phyloP scores from a whole-genome alignment of 2,888 invertebrate species.

The Eutolmus rufibarbis region DNA sequence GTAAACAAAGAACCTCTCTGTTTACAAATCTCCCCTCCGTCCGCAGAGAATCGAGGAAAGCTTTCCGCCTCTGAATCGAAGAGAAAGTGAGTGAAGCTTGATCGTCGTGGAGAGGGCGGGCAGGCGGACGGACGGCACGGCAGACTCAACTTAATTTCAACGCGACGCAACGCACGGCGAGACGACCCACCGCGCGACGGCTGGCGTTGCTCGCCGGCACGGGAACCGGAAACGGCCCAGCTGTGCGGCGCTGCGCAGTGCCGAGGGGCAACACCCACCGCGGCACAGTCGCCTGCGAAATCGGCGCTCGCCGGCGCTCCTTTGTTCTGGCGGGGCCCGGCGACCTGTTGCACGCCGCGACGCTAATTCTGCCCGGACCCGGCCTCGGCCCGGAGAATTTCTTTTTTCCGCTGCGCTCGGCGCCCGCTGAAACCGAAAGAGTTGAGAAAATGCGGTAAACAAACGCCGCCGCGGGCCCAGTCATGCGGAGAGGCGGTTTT shows the following conservation, averaged over 20 bases:
- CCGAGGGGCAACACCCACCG: background rate
- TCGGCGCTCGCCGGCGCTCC: background rate
- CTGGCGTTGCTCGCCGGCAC: background rate
- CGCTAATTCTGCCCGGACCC: too few species aligned
- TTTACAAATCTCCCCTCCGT: background rate
- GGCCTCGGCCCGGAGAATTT: background rate
- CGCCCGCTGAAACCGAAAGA: background rate
- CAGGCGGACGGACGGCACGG: background rate
- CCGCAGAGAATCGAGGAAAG: background rate
- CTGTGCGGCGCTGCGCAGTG: background rate
- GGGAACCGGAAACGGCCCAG: background rate
- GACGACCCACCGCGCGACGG: background rate
- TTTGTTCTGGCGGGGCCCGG: background rate
- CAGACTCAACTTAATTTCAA: background rate
- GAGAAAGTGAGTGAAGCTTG: background rate
- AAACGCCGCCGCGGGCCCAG: background rate
- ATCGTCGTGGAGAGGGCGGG: background rate
- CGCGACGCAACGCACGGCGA: background rate
- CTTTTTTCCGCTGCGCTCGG: background rate
- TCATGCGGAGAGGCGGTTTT: background rate
- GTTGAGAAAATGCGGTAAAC: background rate
- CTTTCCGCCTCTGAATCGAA: background rate
- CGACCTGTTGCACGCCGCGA: background rate
- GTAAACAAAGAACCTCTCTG: constrained; percentile 7
- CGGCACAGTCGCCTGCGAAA: background rate